phyloP scores from a whole-genome alignment of 1,140 invertebrate genomes.

The Aphelinus certus region DNA sequence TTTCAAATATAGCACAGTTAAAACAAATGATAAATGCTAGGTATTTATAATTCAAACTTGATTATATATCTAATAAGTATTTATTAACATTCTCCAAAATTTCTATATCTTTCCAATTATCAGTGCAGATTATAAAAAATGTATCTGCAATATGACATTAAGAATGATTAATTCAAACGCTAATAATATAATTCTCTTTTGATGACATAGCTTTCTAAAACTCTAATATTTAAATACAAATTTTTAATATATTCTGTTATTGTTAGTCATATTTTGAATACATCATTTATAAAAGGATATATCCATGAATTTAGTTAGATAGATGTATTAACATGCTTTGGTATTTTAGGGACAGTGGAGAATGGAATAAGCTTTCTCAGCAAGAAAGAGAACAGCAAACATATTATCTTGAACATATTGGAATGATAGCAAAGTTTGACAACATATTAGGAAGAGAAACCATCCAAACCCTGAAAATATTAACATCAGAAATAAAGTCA shows the following conservation, averaged over 20 bases:
- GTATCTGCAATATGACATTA: too few species aligned
- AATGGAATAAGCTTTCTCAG: slow-evolving; percentile 77
- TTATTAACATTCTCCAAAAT: slow-evolving; percentile 8
- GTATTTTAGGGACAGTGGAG: slow-evolving; percentile 73
- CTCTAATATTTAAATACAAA: too few species aligned
- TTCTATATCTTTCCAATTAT: too few species aligned
- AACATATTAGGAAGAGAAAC: slow-evolving; percentile 93
- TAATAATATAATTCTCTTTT: too few species aligned
- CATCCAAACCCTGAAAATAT: slow-evolving; percentile 82
- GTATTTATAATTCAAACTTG: slow-evolving; percentile 58
- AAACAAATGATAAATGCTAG: slow-evolving; percentile 77
- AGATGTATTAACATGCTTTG: slow-evolving; percentile 7
- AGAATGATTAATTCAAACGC: too few species aligned
- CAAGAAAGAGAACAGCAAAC: slow-evolving; percentile 83
- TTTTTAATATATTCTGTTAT: too few species aligned
- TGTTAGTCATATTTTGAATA: not conserved
- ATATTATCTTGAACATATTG: slow-evolving; percentile 79
- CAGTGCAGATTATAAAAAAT: too few species aligned
- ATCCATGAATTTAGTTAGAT: slow-evolving; percentile 5
- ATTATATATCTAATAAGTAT: not conserved
- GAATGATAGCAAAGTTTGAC: slow-evolving; percentile 88
- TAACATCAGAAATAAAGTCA: slow-evolving; percentile 85
- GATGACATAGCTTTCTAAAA: too few species aligned
- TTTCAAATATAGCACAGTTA: slow-evolving; percentile 86
- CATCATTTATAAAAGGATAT: not conserved